Conservation (phyloP, 1,140 invertebrate species). For the Scaptomyza pallida region DNA sequence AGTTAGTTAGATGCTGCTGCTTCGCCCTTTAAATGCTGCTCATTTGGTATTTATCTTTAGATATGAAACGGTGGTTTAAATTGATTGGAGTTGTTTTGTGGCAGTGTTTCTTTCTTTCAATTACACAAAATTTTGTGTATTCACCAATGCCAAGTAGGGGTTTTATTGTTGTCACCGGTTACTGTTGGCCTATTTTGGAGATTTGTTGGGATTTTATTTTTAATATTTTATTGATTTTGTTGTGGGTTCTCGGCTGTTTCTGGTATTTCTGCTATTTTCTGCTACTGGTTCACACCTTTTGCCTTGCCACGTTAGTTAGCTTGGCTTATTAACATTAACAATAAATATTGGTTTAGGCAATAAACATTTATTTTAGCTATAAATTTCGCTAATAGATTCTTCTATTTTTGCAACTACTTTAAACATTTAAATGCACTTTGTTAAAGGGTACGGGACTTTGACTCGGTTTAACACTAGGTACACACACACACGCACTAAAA, state of each 20-base stretch:
- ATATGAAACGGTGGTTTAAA: slow-evolving; percentile 28
- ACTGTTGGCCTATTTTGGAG: slow-evolving; percentile 1
- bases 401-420: slow-evolving; percentile 1
- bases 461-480: slow-evolving; percentile 3
- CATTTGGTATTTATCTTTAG: slow-evolving; percentile 42
- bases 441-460: slow-evolving; percentile 1
- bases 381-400: slow-evolving; percentile 11
- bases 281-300: slow-evolving; percentile 19
- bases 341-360: slow-evolving; percentile 22
- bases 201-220: slow-evolving; percentile 31
- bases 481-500: slow-evolving; percentile 13
- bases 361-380: slow-evolving; percentile 4
- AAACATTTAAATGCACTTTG: slow-evolving; percentile 34
- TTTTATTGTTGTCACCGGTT: slow-evolving; percentile 11
- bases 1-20: slow-evolving; percentile 30
- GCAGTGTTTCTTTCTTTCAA: slow-evolving; percentile 42
- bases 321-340: slow-evolving; percentile 20
- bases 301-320: slow-evolving; percentile 19
- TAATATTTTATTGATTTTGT: slow-evolving; percentile 46
- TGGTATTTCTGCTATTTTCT: neutral
- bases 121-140: slow-evolving; percentile 11
- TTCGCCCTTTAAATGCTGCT: slow-evolving; percentile 34
- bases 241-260: slow-evolving; percentile 3
- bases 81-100: slow-evolving; percentile 20
- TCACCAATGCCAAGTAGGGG: neutral